phyloP scores from a whole-genome alignment of 1,140 invertebrate species.

The Macrostomum lignano region DNA sequence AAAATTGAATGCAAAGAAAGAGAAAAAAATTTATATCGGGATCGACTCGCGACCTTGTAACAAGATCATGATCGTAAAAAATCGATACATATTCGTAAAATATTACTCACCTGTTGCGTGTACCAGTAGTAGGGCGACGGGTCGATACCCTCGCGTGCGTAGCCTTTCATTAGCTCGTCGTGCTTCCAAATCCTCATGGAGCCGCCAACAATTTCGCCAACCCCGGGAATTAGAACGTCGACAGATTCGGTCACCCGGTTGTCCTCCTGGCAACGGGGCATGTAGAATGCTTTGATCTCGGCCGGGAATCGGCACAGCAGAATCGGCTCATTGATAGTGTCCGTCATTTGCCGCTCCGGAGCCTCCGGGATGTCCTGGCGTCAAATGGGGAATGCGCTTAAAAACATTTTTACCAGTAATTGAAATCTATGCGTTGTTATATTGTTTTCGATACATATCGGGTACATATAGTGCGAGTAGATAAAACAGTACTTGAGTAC shows the following conservation, averaged over 20 bases:
- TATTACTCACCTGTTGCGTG: constrained; percentile 55
- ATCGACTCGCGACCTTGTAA: too few species aligned
- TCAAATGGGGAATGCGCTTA: too few species aligned
- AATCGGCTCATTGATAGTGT: constrained; percentile 75
- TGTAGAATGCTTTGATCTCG: constrained; percentile 93
- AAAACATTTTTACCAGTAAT: too few species aligned
- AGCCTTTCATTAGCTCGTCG: constrained; percentile 58
- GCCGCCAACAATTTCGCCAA: constrained; percentile 95
- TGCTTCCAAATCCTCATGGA: constrained; percentile 88
- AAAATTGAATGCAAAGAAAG: too few species aligned
- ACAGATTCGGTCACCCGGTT: constrained; percentile 63
- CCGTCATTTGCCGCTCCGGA: constrained; percentile 94
- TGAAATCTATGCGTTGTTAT: too few species aligned
- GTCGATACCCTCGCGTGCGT: constrained; percentile 59
- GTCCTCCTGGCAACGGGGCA: constrained; percentile 62
- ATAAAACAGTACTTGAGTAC: too few species aligned
- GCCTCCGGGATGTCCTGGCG: constrained; percentile 98
- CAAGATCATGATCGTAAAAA: constrained; percentile 3
- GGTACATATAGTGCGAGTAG: too few species aligned
- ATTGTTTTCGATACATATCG: too few species aligned
- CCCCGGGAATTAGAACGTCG: constrained; percentile 75
- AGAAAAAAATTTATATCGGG: too few species aligned
- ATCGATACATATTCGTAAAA: not conserved
- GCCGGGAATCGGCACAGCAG: constrained; percentile 72
- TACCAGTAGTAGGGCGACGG: constrained; percentile 92